Evolutionary conservation across 1,140 invertebrate species (phyloP).

Genomic region (Drosophila nigromelanica): DNA sequence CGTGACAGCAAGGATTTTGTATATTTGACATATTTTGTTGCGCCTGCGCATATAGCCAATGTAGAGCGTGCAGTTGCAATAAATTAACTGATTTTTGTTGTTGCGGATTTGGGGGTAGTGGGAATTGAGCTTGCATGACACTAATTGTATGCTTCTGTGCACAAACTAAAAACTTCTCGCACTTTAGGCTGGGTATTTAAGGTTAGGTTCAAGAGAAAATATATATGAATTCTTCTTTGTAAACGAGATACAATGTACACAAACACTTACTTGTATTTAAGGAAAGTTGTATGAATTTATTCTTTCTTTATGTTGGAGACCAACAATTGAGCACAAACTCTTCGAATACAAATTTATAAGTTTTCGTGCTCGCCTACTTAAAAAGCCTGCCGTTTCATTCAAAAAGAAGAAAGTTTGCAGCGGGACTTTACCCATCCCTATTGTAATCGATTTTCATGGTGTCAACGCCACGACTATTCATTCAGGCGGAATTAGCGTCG

Average conservation of each 20-base stretch:
- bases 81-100: background rate
- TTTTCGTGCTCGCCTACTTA: background rate
- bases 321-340: too few species aligned
- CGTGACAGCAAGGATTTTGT: too few species aligned
- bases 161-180: background rate
- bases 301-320: background rate
- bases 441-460: background rate
- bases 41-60: background rate
- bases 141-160: background rate
- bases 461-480: too few species aligned
- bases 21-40: background rate
- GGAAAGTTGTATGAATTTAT: background rate
- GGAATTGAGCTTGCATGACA: background rate
- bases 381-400: background rate
- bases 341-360: background rate
- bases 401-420: background rate
- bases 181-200: background rate
- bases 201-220: background rate
- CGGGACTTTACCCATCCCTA: background rate
- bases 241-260: background rate
- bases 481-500: background rate
- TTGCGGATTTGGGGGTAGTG: too few species aligned
- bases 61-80: background rate
- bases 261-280: background rate
- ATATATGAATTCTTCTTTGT: background rate